Conservation (phyloP, 2,888 invertebrate genomes). For the Phaedon cochleariae region DNA sequence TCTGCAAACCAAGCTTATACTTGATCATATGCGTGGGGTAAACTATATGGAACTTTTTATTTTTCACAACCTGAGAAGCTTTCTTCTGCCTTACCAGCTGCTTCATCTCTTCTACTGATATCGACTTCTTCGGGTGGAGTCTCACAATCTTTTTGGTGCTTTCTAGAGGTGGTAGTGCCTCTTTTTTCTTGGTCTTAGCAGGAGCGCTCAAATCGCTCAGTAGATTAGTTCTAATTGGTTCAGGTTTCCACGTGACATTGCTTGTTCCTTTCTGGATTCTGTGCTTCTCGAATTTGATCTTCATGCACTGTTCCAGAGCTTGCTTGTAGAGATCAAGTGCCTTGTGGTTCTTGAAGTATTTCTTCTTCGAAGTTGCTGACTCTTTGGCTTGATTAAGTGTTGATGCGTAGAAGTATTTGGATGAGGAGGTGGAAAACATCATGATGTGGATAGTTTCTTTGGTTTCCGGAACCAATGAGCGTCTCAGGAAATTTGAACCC, state of each 20-base stretch:
- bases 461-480: background rate
- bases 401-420: conserved; percentile 24
- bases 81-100: conserved; percentile 8
- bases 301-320: conserved; percentile 28
- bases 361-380: conserved; percentile 4
- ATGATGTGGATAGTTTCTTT: conserved; percentile 13
- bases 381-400: conserved; percentile 9
- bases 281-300: conserved; percentile 20
- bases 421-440: conserved; percentile 24
- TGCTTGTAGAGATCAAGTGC: conserved; percentile 26
- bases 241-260: conserved; percentile 10
- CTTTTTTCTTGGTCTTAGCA: background rate
- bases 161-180: background rate
- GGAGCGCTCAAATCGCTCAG: background rate
- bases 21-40: conserved; percentile 37
- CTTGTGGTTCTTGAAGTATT: conserved; percentile 23
- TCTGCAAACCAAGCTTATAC: conserved; percentile 28
- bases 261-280: conserved; percentile 6
- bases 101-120: background rate
- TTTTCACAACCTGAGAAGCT: background rate
- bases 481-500: conserved; percentile 1
- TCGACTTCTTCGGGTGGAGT: conserved; percentile 2
- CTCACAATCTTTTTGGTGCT: background rate
- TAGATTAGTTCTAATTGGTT: conserved; percentile 1
- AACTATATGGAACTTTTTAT: conserved; percentile 14